Percentiles rank a stretch among this genome's conserved stretches.
Evolutionary conservation across 2,797 vertebrate genomes (phyloP).

Genomic region (Zenarchopterus dispar): DNA sequence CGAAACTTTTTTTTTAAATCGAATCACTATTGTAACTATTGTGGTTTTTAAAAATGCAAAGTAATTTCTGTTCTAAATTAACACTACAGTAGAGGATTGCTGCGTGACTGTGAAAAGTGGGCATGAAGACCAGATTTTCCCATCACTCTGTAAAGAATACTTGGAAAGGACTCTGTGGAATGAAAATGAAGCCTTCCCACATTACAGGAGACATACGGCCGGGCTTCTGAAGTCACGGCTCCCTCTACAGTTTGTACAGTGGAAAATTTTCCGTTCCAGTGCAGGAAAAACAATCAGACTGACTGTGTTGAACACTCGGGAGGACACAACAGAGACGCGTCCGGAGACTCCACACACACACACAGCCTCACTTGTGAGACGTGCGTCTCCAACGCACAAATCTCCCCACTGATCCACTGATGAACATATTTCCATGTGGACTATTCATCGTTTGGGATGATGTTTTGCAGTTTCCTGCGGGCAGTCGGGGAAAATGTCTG

Average conservation of each 20-base stretch:
- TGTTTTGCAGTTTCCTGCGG: constrained; percentile 33
- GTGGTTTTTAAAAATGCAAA: too few species aligned
- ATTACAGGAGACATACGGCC: constrained; percentile 9
- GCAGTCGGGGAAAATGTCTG: constrained; percentile 41
- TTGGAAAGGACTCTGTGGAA: background rate
- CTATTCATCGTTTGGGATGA: constrained; percentile 2
- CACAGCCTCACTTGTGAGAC: constrained; percentile 19
- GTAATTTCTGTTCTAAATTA: too few species aligned
- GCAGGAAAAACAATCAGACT: constrained; percentile 66
- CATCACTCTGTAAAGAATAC: constrained; percentile 3
- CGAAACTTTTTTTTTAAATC: too few species aligned
- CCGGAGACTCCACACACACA: constrained; percentile 34
- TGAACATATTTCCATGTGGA: constrained; percentile 21
- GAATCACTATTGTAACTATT: too few species aligned
- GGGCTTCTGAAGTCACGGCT: constrained; percentile 72
- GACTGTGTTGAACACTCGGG: constrained; percentile 62
- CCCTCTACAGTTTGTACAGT: constrained; percentile 77
- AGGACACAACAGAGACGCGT: constrained; percentile 62
- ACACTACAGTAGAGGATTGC: too few species aligned
- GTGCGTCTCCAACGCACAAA: constrained; percentile 10
- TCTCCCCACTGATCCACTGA: background rate
- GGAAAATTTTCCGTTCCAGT: constrained; percentile 68
- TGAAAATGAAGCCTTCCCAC: constrained; percentile 13
- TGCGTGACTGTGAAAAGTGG: too few species aligned
- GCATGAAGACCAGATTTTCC: too few species aligned